Evolutionary conservation across 2,888 invertebrate genomes (phyloP), one percentile per base, ranked within the genome.

Genomic region (Erebia palarica): DNA sequence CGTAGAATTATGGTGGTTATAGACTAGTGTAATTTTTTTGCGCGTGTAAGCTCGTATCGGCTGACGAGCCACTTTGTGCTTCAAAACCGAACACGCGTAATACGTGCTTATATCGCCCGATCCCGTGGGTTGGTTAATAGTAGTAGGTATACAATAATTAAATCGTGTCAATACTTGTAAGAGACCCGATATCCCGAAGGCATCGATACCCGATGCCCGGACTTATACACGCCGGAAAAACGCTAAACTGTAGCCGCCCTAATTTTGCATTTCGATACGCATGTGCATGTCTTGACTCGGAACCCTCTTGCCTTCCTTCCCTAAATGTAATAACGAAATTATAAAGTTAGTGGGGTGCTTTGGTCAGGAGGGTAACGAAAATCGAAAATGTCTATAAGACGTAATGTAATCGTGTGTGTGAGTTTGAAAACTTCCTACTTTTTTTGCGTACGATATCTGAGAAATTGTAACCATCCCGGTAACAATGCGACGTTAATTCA

Each of bases 281-380:
- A 60, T 72, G 70, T 64, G 57, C 59, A 60, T 70, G 69, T 74
- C 69, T 73, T 72, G 71, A 72, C 69, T 76, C 73, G 73, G 70
- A 73, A 68, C 79, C 80, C 79, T 77, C 83, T 82, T 84, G 78
- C 81, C 77, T 78, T 78, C 78, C 79, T 86, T 86, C 86, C 87
- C 86, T 84, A 84, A 77, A 82, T 84, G 82, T 84, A 86, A 89
- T 88, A 88, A 86, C 84, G 83, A 85, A 89, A 91, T 90, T 87
- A 7, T 36, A 88, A 89, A 86, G 89, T 91, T 88, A 89, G 85
- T 90, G 86, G 91, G 91, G 91, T 90, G 88, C 82, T 81, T 81
- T 74, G 86, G 88, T 86, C 86, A 85, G 69, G 65, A 67, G 72
- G 72, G 72, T 63, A 72, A 36, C 36, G 36, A 36, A 36, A 21